phyloP scores from a whole-genome alignment of 2,888 invertebrate species.

The Caradrina kadenii region DNA sequence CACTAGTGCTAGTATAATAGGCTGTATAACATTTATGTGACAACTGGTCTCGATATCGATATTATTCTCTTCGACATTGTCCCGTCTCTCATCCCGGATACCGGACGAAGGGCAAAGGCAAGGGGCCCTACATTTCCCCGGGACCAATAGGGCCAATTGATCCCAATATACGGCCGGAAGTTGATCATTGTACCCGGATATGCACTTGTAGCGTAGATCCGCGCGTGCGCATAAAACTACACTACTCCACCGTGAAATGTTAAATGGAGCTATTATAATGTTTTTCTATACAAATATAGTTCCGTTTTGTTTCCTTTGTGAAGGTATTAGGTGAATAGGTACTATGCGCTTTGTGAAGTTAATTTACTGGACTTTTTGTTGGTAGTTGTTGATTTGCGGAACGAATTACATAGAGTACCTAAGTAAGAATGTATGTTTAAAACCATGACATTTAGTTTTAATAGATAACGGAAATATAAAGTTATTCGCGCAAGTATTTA shows the following conservation, averaged over 20 bases:
- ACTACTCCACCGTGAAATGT: conserved; percentile 63
- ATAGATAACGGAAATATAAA: conserved; percentile 26
- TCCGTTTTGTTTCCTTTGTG: conserved; percentile 57
- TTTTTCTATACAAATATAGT: conserved; percentile 57
- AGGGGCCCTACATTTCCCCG: conserved; percentile 72
- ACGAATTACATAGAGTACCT: conserved; percentile 4
- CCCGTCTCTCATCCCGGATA: conserved; percentile 74
- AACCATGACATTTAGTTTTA: conserved; percentile 9
- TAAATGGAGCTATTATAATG: conserved; percentile 59
- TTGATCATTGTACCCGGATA: conserved; percentile 81
- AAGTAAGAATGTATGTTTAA: conserved; percentile 7
- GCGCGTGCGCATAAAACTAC: conserved; percentile 57
- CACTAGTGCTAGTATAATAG: no score
- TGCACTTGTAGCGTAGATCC: conserved; percentile 75
- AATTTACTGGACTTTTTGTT: conserved; percentile 25
- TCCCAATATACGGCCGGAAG: conserved; percentile 79
- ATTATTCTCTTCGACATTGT: conserved; percentile 8
- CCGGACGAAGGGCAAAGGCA: conserved; percentile 74
- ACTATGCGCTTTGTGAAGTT: conserved; percentile 25
- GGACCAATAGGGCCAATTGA: conserved; percentile 77
- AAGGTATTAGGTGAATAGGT: conserved; percentile 37
- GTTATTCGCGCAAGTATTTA: background rate
- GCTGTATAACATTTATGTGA: background rate
- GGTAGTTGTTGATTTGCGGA: conserved; percentile 13
- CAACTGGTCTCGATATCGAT: conserved; percentile 43